Evolutionary conservation across 53 echinoderm and acorn worm genomes (phyloP).

Genomic region (Paracentrotus lividus): DNA sequence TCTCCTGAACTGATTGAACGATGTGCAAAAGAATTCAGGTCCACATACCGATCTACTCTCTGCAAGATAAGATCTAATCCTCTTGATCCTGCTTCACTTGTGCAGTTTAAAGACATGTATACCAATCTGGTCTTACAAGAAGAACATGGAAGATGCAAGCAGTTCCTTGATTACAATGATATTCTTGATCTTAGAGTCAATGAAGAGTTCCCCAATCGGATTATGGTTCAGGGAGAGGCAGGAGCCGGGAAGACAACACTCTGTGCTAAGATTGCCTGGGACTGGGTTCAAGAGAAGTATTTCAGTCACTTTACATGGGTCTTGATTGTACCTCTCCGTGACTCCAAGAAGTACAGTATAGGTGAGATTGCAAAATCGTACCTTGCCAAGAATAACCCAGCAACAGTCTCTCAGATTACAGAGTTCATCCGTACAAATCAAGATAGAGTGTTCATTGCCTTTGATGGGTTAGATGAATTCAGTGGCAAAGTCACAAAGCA

Average conservation of each 20-base stretch:
- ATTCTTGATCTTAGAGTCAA: neutral
- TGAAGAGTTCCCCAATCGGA: neutral
- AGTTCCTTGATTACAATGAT: too few relatives aligned
- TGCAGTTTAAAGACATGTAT: too few relatives aligned
- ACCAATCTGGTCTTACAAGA: too few relatives aligned
- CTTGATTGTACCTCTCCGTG: neutral
- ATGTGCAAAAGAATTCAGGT: too few relatives aligned
- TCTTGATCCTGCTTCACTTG: too few relatives aligned
- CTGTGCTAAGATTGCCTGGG: neutral
- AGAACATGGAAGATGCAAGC: too few relatives aligned
- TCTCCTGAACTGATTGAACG: too few relatives aligned
- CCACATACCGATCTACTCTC: too few relatives aligned
- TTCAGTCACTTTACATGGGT: neutral
- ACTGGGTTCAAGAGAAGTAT: neutral
- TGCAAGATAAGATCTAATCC: too few relatives aligned
- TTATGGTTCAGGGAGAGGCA: constrained; percentile 3
- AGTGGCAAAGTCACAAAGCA: too few relatives aligned
- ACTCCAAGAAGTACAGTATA: neutral
- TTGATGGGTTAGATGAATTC: neutral
- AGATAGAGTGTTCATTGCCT: neutral
- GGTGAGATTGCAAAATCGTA: neutral
- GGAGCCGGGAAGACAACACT: too few relatives aligned
- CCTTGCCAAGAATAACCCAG: neutral
- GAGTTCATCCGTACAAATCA: neutral
- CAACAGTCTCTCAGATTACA: neutral